Evolutionary conservation across 2,797 vertebrate species (phyloP), one percentile per base, ranked within the genome.

Genomic region (Hephaestus fuliginosus): DNA sequence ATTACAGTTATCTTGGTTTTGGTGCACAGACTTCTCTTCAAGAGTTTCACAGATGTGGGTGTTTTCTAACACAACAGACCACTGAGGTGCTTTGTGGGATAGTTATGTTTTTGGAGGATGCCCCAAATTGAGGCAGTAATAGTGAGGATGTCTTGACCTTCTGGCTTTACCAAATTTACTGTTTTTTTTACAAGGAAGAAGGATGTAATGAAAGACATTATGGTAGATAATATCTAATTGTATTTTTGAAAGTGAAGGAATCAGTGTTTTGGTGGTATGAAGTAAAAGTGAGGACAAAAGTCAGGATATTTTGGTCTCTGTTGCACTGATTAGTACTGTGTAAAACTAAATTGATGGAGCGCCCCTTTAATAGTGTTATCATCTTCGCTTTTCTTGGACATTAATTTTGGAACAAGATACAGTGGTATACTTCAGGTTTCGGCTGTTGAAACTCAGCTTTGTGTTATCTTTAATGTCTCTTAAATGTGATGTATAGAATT

Each of bases 241-340:
- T 53, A 73, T 52, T 20, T 11, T 70, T 43, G 63, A 49, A 78
- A 78, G 55, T 62, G 65, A 33, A 70, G 33, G 56, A 63, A 18
- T 52, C 14, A 11, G 20, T 58, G 65, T 58, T 36, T 4, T 7
- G 33, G 33, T 4, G 7, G 33, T 36, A 4, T 2, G 7, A 36
- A 36, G 33, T 36, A 36, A 36, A 36, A 36, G 33, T 36, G 4
- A 36, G 33, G 33, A 51, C 20, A 10, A 33, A 41, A 39, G 18
- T 30, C 43, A 28, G 7, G 25, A 25, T 44, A 4, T 28, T 51
- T 41, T 30, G 7, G n/a, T 36, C 39, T 43, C 73, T 2, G 15
- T 43, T 76, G 30, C 52, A 28, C 25, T 25, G 25, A 25, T 25
- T 25, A 25, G 25, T 25, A 25, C 25, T 25, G 25, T 36, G 20